A percentile compares a stretch with the other conserved stretches of the same genome.
These are phyloP conservation scores for Pseudorectes ferrugineus DNA, from an alignment of 2,113 vertebrate genomes.

Conservation along the genomic window DNA sequence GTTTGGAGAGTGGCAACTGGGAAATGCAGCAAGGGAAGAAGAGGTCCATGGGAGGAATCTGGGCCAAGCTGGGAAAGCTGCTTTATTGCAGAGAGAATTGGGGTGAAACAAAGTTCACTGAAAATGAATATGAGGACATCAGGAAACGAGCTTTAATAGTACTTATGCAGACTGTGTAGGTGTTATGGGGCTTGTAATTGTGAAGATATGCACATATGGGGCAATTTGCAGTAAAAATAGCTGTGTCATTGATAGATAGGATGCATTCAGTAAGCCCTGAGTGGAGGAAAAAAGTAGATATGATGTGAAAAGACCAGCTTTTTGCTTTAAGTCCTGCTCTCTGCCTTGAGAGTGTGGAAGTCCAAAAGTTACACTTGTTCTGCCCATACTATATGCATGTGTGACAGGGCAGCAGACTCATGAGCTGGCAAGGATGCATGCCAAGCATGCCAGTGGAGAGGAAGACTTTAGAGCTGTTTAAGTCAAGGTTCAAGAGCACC, in stretches of 20 bases:
- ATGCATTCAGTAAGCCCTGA: not conserved
- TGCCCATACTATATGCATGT: not conserved
- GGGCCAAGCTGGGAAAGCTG: not conserved
- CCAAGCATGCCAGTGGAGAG: not conserved
- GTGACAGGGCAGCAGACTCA: not conserved
- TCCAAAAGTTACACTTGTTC: not conserved
- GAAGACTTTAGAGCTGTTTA: not conserved
- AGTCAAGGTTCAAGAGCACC: not conserved
- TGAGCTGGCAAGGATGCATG: not conserved
- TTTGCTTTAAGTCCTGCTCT: not conserved
- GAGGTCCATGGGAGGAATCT: not conserved
- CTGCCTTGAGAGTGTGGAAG: not conserved
- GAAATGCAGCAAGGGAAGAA: not conserved
- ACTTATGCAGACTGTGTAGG: no score
- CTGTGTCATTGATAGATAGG: not conserved
- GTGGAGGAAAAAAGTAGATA: not conserved
- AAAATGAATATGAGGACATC: not conserved
- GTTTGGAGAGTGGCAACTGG: not conserved
- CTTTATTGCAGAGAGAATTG: not conserved
- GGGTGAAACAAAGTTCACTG: not conserved
- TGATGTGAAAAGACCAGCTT: not conserved
- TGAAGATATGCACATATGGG: fast-evolving
- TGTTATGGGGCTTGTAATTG: not conserved
- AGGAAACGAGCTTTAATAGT: not conserved
- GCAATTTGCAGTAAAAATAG: not conserved